Conservation (phyloP, 2,888 invertebrate genomes). For the Caenorhabditis zanzibari region DNA sequence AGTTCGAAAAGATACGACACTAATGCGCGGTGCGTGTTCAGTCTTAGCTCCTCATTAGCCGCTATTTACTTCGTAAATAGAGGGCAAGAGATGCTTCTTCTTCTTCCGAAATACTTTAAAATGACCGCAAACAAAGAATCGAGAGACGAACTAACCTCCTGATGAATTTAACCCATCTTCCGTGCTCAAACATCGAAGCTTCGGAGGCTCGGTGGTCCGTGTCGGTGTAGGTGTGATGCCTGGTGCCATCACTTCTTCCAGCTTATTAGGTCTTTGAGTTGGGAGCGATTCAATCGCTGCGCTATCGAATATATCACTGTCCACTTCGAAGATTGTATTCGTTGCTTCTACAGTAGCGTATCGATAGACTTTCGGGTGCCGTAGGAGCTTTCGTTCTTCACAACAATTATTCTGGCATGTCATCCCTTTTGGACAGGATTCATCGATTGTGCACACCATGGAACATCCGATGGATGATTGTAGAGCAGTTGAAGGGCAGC, state of each 20-base stretch:
- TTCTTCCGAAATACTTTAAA: conserved; percentile 61
- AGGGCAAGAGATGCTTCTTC: not conserved
- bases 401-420: conserved; percentile 71
- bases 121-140: conserved; percentile 58
- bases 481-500: conserved; percentile 65
- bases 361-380: conserved; percentile 59
- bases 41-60: conserved; percentile 60
- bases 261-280: conserved; percentile 28
- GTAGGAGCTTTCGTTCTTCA: conserved; percentile 56
- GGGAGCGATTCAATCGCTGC: conserved; percentile 54
- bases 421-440: conserved; percentile 68
- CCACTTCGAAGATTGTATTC: conserved; percentile 57
- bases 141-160: conserved; percentile 20
- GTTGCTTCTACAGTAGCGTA: conserved; percentile 60
- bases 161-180: conserved; percentile 52
- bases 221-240: conserved; percentile 45
- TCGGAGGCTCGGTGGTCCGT: conserved; percentile 52
- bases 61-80: conserved; percentile 64
- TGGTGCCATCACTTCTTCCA: conserved; percentile 54
- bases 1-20: conserved; percentile 23
- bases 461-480: conserved; percentile 56
- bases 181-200: conserved; percentile 54
- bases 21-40: conserved; percentile 59
- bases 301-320: conserved; percentile 56
- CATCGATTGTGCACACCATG: conserved; percentile 67